Evolutionary conservation across 2,888 invertebrate genomes (phyloP).

Genomic region (Erebia ligea): DNA sequence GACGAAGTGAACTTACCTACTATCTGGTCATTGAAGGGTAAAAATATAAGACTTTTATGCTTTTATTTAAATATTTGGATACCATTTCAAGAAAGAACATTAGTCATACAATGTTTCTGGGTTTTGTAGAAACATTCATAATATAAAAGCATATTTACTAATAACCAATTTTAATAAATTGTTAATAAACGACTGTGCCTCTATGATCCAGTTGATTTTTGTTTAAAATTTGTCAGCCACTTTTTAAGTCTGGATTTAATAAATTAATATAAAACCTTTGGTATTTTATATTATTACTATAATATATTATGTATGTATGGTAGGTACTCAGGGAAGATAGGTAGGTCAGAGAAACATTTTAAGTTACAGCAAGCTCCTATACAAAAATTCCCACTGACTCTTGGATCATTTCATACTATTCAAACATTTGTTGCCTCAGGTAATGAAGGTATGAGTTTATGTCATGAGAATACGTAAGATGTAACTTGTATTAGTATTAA

Average conservation of each 20-base stretch:
- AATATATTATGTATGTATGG: no score
- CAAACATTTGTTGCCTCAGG: constrained; percentile 24
- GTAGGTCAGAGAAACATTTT: not conserved
- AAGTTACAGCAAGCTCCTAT: not conserved
- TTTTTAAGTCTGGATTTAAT: no score
- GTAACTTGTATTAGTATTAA: constrained; percentile 11
- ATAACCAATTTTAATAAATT: no score
- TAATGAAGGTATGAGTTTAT: constrained; percentile 24
- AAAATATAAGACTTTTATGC: not conserved
- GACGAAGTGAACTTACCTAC: not conserved
- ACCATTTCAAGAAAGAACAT: constrained; percentile 15
- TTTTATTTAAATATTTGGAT: constrained; percentile 16
- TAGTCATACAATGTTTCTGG: not conserved
- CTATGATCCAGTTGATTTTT: no score
- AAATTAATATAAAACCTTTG: no score
- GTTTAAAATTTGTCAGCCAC: no score
- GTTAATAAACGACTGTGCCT: no score
- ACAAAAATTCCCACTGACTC: not conserved
- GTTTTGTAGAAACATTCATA: no score
- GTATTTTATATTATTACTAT: no score
- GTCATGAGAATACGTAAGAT: constrained; percentile 11
- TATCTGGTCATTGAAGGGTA: not conserved
- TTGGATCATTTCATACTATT: constrained; percentile 9
- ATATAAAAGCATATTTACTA: no score
- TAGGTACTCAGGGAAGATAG: not conserved